phyloP scores from a whole-genome alignment of 2,797 vertebrate genomes.

The Vespertilio murinus region DNA sequence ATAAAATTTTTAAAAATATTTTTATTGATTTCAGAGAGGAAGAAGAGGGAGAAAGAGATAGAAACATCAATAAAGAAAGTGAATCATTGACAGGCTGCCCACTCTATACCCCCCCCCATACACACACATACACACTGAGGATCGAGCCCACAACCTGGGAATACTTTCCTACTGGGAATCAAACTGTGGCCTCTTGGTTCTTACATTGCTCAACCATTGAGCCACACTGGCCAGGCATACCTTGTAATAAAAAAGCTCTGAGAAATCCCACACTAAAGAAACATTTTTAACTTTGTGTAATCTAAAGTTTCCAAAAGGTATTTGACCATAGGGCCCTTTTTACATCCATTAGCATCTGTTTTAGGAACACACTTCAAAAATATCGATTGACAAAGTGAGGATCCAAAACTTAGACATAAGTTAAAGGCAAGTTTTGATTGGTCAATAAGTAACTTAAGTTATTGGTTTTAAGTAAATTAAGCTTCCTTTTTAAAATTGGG shows the following conservation, averaged over 20 bases:
- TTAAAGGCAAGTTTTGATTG: background rate
- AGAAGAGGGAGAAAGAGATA: no score
- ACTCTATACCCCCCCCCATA: accelerated
- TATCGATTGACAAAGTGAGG: background rate
- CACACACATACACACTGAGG: no score
- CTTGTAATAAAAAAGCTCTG: background rate
- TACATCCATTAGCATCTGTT: background rate
- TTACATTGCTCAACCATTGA: no score
- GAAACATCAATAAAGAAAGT: no score
- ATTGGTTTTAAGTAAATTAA: background rate
- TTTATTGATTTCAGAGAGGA: no score
- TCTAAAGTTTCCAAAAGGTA: background rate
- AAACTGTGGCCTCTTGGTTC: no score
- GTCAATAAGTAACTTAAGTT: background rate
- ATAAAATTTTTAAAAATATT: background rate
- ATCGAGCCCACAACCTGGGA: no score
- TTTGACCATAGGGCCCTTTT: background rate
- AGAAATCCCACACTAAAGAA: background rate
- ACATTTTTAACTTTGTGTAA: background rate
- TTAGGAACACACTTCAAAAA: slow-evolving; percentile 1
- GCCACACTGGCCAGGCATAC: no score
- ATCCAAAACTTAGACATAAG: background rate
- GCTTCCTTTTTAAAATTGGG: background rate
- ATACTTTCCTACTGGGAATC: no score
- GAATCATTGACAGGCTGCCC: no score